These are phyloP conservation scores for Perdita meconis DNA, from an alignment of 2,888 invertebrate genomes.

Conservation along the genomic window DNA sequence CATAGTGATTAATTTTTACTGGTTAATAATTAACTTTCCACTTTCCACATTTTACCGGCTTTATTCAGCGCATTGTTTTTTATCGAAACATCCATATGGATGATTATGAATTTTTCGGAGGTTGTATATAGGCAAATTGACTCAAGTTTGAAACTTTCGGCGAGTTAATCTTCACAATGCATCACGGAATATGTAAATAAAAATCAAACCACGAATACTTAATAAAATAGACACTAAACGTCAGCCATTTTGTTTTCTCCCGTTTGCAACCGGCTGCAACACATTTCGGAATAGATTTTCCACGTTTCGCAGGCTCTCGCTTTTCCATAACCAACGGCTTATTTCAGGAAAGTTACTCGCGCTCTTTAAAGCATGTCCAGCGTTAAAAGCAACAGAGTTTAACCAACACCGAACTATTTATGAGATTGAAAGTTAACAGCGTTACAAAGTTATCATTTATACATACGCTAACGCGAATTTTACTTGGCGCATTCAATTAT, in stretches of 20 bases:
- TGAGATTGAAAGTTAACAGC: constrained; percentile 4
- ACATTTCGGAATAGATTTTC: constrained; percentile 8
- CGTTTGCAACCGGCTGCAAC: background rate
- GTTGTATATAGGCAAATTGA: background rate
- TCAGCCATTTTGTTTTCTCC: background rate
- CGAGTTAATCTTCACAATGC: background rate
- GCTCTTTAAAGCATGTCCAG: constrained; percentile 11
- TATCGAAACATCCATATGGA: too few species aligned
- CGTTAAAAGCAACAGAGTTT: constrained; percentile 27
- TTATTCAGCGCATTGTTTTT: too few species aligned
- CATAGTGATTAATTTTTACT: too few species aligned
- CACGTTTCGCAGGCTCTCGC: background rate
- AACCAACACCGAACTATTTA: constrained; percentile 15
- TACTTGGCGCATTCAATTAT: background rate
- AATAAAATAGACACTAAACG: background rate
- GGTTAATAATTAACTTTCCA: too few species aligned
- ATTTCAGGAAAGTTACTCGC: constrained; percentile 26
- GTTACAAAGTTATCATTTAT: constrained; percentile 11
- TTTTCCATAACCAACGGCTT: background rate
- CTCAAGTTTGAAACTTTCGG: background rate
- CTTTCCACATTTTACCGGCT: too few species aligned
- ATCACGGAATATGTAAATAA: background rate
- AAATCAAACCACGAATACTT: background rate
- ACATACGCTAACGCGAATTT: background rate
- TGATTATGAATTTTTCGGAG: too few species aligned